Percentiles rank a stretch among this genome's conserved stretches.
Conservation (phyloP, 2,888 invertebrate genomes). For the Tipula confusa region DNA sequence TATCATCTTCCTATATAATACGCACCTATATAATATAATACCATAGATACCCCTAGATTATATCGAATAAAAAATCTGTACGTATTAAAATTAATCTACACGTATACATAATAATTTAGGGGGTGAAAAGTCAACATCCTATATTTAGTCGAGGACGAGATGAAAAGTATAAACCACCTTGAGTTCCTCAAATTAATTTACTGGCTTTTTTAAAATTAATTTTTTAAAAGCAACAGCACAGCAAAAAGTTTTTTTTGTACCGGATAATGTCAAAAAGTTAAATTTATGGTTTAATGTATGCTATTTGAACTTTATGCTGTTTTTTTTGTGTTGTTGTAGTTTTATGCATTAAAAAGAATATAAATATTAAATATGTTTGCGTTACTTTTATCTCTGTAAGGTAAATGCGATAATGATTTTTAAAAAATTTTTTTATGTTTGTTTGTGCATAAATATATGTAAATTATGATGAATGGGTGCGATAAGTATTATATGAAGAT, state of each 20-base stretch:
- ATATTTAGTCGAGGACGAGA: neutral
- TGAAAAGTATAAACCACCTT: too few species aligned
- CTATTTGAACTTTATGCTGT: neutral
- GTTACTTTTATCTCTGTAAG: neutral
- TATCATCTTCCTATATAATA: neutral
- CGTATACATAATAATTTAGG: neutral
- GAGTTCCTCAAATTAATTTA: too few species aligned
- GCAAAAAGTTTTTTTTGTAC: neutral
- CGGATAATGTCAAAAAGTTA: slow-evolving; percentile 9
- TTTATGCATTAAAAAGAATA: neutral
- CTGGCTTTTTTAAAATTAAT: too few species aligned
- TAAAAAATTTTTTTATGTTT: neutral
- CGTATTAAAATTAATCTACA: neutral
- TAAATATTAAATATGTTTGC: neutral
- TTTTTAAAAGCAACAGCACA: too few species aligned
- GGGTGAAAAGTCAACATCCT: neutral
- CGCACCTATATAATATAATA: too few species aligned
- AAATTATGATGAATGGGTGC: neutral
- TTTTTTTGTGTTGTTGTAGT: neutral
- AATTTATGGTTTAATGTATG: slow-evolving; percentile 25
- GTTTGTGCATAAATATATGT: neutral
- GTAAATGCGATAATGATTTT: neutral
- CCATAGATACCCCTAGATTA: too few species aligned
- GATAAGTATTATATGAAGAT: neutral
- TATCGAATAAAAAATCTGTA: too few species aligned